Evolutionary conservation across 2,113 vertebrate genomes (phyloP).

Genomic region (Chaetura pelagica): DNA sequence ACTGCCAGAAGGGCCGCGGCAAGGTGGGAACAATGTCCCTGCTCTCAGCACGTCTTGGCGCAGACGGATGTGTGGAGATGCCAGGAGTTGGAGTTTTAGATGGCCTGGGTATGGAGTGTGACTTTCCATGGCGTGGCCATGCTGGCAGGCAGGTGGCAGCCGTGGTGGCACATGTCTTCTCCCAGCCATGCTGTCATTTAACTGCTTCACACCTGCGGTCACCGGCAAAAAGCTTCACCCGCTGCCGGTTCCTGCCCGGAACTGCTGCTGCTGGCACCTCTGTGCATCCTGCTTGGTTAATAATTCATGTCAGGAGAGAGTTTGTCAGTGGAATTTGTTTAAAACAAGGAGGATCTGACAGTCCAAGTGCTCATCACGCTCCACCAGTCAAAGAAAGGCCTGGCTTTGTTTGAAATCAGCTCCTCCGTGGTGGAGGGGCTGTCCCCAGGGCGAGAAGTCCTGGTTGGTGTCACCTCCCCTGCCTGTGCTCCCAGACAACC

Average conservation of each 20-base stretch:
- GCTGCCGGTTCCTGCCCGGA: background rate
- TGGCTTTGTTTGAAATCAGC: background rate
- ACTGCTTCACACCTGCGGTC: background rate
- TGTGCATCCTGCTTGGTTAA: background rate
- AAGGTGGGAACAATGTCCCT: background rate
- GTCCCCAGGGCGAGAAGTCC: background rate
- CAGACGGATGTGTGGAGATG: rapidly evolving
- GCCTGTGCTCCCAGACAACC: background rate
- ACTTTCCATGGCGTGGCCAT: background rate
- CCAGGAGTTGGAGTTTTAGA: background rate
- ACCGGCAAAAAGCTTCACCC: background rate
- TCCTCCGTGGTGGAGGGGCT: rapidly evolving
- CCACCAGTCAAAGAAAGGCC: background rate
- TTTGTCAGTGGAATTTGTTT: conserved; percentile 5
- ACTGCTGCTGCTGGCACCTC: background rate
- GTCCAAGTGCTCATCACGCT: background rate
- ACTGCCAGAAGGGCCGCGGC: background rate
- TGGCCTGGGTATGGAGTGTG: background rate
- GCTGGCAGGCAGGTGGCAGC: background rate
- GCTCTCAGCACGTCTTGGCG: background rate
- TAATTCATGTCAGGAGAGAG: background rate
- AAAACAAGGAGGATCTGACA: background rate
- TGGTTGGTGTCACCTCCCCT: background rate
- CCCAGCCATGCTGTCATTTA: background rate
- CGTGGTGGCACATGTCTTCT: background rate